Evolutionary conservation across 2,113 vertebrate species (phyloP).

Genomic region (Polyodon spathula): DNA sequence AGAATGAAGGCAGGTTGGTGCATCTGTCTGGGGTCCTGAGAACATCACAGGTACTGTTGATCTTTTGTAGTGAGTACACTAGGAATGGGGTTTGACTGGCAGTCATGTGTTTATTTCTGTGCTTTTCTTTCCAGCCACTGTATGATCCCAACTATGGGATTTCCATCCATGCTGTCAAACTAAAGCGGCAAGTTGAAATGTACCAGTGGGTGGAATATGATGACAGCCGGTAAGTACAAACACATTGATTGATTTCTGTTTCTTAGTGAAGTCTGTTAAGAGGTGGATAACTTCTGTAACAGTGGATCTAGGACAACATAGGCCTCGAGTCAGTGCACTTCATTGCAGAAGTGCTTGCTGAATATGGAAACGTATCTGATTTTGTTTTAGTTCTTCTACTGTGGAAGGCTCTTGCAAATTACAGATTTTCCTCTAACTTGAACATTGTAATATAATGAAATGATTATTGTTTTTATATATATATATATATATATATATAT

Average conservation of each 20-base stretch:
- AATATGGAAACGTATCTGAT: no score
- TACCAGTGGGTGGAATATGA: conserved; percentile 92
- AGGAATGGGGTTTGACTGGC: background rate
- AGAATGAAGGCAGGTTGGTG: conserved; percentile 73
- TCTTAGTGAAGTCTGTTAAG: no score
- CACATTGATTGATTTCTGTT: no score
- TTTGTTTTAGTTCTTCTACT: no score
- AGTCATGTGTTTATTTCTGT: background rate
- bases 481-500: no score
- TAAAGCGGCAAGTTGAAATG: conserved; percentile 89
- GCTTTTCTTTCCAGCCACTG: conserved; percentile 59
- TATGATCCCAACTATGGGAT: conserved; percentile 89
- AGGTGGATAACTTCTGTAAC: no score
- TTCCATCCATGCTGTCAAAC: conserved; percentile 76
- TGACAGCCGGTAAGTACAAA: conserved; percentile 70
- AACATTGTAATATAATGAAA: no score
- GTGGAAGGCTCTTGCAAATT: no score
- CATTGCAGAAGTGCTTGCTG: background rate
- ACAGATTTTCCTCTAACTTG: no score
- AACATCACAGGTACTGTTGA: conserved; percentile 65
- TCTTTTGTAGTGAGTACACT: no score
- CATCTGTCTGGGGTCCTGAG: conserved; percentile 68
- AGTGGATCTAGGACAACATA: no score
- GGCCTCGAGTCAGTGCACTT: background rate
- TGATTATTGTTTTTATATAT: no score